Conservation (phyloP, 2,888 invertebrate species). For the Xylota segnis region DNA sequence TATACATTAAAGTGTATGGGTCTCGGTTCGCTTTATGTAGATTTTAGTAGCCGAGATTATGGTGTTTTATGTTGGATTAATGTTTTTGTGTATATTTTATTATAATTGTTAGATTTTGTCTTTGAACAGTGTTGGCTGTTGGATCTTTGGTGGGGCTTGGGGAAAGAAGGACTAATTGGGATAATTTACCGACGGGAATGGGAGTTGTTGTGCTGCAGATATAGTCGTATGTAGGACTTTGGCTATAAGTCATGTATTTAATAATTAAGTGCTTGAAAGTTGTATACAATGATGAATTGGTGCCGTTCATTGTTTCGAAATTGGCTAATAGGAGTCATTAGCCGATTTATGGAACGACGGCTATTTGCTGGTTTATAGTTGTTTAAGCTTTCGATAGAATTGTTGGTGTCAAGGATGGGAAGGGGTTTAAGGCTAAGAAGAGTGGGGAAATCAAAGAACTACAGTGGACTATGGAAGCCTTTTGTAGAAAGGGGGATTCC, state of each 20-base stretch:
- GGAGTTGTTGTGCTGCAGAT: constrained; percentile 11
- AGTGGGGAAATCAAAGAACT: too few relatives aligned
- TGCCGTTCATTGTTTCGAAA: constrained; percentile 1
- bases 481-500: too few relatives aligned
- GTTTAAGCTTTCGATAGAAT: too few relatives aligned
- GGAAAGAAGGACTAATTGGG: constrained; percentile 50
- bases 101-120: constrained; percentile 63
- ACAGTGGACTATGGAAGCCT: too few relatives aligned
- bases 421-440: too few relatives aligned
- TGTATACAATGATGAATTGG: neutral
- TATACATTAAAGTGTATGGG: constrained; percentile 25
- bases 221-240: too few relatives aligned
- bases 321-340: constrained; percentile 4
- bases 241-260: neutral
- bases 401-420: too few relatives aligned
- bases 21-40: constrained; percentile 36
- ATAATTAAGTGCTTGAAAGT: neutral
- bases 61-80: constrained; percentile 73
- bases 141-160: constrained; percentile 24
- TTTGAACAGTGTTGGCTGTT: constrained; percentile 14
- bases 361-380: neutral
- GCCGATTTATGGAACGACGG: neutral
- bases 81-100: constrained; percentile 54
- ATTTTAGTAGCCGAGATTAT: constrained; percentile 71
- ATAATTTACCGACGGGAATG: constrained; percentile 41